phyloP scores from a whole-genome alignment of 2,113 vertebrate genomes.

The Perognathus longimembris region DNA sequence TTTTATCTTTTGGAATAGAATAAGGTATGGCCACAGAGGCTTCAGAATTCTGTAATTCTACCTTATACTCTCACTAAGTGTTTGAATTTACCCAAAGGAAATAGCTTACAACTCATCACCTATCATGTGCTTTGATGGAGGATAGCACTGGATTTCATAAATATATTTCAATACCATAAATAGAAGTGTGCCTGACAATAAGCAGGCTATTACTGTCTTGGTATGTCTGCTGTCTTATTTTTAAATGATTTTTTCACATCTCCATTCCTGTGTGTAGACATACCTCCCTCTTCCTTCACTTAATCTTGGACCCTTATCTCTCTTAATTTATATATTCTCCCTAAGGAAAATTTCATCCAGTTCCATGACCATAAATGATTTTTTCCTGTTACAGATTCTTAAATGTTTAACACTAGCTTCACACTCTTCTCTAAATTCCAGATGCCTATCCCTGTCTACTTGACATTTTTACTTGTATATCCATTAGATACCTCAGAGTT shows the following conservation, averaged over 20 bases:
- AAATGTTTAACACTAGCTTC: neutral
- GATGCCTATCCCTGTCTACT: neutral
- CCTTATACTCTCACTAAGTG: neutral
- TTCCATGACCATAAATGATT: neutral
- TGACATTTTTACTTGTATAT: neutral
- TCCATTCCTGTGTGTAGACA: neutral
- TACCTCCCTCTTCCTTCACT: no score
- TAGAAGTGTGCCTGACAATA: neutral
- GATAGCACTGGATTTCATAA: neutral
- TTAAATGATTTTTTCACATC: neutral
- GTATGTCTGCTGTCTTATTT: neutral
- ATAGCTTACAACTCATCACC: neutral
- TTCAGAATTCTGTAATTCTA: neutral
- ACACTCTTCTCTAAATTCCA: neutral
- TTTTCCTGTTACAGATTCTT: neutral
- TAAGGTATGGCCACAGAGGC: neutral
- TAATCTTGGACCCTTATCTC: neutral
- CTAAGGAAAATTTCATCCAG: neutral
- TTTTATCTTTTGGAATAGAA: constrained; percentile 24
- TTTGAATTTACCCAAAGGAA: neutral
- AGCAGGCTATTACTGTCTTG: neutral
- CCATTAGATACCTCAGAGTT: neutral
- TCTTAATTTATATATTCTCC: neutral
- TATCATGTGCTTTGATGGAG: neutral
- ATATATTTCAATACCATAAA: neutral